phyloP scores from a whole-genome alignment of 2,888 invertebrate genomes.

The Troides helena region DNA sequence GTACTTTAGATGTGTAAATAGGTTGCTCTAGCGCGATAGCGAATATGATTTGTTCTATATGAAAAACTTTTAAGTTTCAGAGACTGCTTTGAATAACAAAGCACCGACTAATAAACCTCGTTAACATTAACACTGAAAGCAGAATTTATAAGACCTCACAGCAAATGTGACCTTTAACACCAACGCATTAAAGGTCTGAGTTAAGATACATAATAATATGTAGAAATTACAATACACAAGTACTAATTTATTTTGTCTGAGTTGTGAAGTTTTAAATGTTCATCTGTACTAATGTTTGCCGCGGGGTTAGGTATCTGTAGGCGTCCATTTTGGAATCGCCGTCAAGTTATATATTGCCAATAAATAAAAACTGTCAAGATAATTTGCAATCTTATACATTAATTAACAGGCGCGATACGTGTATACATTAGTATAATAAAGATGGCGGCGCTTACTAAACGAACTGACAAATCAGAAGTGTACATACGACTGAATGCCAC shows the following conservation, averaged over 20 bases:
- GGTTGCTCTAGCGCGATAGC: not conserved
- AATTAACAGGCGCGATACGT: conserved; percentile 16
- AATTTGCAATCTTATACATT: conserved; percentile 21
- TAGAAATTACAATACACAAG: not conserved
- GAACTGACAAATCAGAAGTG: not conserved
- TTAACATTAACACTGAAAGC: too few relatives aligned
- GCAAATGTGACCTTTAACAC: not conserved
- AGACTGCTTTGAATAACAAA: conserved; percentile 9
- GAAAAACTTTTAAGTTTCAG: conserved; percentile 1
- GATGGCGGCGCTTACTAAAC: conserved; percentile 7
- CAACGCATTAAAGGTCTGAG: not conserved
- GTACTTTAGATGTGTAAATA: not conserved
- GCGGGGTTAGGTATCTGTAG: conserved; percentile 40
- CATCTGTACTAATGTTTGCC: conserved; percentile 66
- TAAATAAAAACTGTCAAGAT: not conserved
- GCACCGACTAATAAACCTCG: conserved; percentile 4
- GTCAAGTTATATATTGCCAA: too few relatives aligned
- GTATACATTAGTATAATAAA: conserved; percentile 1
- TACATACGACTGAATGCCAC: too few relatives aligned
- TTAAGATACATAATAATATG: not conserved
- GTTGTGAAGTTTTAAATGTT: conserved; percentile 40
- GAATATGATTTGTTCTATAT: not conserved
- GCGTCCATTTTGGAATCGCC: conserved; percentile 11
- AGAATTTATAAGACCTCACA: not conserved
- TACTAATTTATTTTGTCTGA: not conserved